These are phyloP conservation scores for Xylocampa areola DNA, from an alignment of 2,888 invertebrate species.

Conservation along the genomic window DNA sequence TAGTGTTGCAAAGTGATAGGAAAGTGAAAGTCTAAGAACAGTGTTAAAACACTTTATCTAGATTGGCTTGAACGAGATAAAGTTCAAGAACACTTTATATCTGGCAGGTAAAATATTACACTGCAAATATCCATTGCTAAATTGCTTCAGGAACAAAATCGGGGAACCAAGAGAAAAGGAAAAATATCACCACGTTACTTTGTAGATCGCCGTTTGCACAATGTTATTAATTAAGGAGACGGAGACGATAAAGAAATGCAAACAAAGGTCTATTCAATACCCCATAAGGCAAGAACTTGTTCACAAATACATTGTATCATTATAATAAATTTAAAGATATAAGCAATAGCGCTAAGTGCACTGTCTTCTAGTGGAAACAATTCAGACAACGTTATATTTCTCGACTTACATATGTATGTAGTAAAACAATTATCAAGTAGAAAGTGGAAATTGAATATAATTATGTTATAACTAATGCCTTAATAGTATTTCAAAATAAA, in stretches of 20 bases:
- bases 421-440: conserved; percentile 11
- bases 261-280: conserved; percentile 41
- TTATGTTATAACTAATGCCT: conserved; percentile 12
- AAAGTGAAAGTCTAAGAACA: conserved; percentile 55
- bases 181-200: too few relatives aligned
- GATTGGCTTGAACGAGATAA: conserved; percentile 17
- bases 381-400: conserved; percentile 11
- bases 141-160: too few relatives aligned
- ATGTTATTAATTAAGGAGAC: conserved; percentile 21
- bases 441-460: conserved; percentile 25
- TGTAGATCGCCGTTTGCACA: conserved; percentile 6
- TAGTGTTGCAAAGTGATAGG: conserved; percentile 41
- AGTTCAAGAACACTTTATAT: conserved; percentile 22
- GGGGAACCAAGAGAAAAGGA: too few relatives aligned
- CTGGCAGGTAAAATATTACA: background rate
- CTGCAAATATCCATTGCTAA: background rate
- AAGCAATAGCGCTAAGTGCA: conserved; percentile 43
- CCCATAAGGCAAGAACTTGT: conserved; percentile 32
- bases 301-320: conserved; percentile 11
- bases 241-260: conserved; percentile 21
- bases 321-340: conserved; percentile 27
- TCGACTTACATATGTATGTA: conserved; percentile 13
- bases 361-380: conserved; percentile 19
- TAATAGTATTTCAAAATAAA: conserved; percentile 9
- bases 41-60: conserved; percentile 17